Conservation (phyloP, 1,140 invertebrate genomes). For the Whitmania pigra region DNA sequence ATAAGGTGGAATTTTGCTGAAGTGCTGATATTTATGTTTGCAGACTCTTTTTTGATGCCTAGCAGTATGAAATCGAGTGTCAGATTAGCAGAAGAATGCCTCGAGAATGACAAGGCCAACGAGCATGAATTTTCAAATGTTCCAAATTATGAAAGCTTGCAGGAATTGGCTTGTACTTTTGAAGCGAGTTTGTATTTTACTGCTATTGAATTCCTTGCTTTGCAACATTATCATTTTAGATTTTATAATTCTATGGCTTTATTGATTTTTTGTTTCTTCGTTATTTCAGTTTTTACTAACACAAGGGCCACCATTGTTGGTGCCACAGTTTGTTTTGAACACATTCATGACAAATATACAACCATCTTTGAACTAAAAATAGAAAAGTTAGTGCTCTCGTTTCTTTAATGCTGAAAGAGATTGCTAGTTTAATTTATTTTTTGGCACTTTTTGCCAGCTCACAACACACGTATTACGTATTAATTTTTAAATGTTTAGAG, state of each 20-base stretch:
- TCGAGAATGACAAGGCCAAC: slow-evolving; percentile 52
- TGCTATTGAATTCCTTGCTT: background rate
- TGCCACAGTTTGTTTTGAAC: slow-evolving; percentile 69
- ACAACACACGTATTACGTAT: too few relatives aligned
- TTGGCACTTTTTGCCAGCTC: too few relatives aligned
- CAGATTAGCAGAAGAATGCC: slow-evolving; percentile 79
- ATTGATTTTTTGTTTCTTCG: background rate
- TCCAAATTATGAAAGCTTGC: slow-evolving; percentile 64
- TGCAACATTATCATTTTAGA: background rate
- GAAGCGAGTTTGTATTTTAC: slow-evolving; percentile 58
- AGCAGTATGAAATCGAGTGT: slow-evolving; percentile 71
- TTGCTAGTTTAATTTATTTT: too few relatives aligned
- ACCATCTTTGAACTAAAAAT: slow-evolving; percentile 69
- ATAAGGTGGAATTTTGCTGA: background rate
- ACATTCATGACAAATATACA: slow-evolving; percentile 50
- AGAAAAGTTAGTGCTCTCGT: slow-evolving; percentile 51
- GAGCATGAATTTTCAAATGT: slow-evolving; percentile 37
- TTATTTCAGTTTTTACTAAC: slow-evolving; percentile 17
- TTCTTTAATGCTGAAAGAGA: too few relatives aligned
- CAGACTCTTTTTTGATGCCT: slow-evolving; percentile 77
- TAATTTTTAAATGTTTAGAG: too few relatives aligned
- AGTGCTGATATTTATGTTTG: slow-evolving; percentile 42
- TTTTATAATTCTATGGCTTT: too few relatives aligned
- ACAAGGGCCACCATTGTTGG: slow-evolving; percentile 73
- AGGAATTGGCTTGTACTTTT: slow-evolving; percentile 80